Evolutionary conservation across 2,888 invertebrate genomes (phyloP).

Genomic region (Cephus runcator): DNA sequence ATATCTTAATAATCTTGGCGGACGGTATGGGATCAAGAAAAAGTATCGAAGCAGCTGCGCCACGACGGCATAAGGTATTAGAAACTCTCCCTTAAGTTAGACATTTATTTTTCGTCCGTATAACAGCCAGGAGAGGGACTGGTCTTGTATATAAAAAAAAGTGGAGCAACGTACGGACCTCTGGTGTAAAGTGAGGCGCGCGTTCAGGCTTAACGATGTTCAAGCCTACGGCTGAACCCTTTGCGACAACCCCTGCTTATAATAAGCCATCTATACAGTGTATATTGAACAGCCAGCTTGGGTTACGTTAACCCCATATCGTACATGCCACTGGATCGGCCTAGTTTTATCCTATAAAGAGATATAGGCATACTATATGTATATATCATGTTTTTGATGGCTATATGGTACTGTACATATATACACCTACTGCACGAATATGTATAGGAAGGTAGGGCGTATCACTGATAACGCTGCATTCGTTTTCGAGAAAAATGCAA

Average conservation of each 20-base stretch:
- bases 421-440: background rate
- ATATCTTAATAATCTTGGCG: background rate
- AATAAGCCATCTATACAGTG: background rate
- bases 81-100: background rate
- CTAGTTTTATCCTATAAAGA: background rate
- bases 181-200: background rate
- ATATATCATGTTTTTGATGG: background rate
- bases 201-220: background rate
- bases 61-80: background rate
- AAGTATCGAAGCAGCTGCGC: background rate
- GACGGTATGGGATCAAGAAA: background rate
- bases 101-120: background rate
- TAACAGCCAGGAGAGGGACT: background rate
- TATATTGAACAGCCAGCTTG: background rate
- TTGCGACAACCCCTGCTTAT: background rate
- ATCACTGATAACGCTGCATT: background rate
- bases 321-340: background rate
- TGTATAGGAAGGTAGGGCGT: background rate
- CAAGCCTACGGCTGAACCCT: background rate
- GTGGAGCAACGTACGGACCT: background rate
- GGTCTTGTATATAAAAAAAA: background rate
- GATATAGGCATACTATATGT: background rate
- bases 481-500: background rate
- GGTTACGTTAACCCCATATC: background rate
- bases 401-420: constrained; percentile 31